Base-by-base conservation (phyloP, 2,888 invertebrate species). In the Ophioninae sp. region DNA sequence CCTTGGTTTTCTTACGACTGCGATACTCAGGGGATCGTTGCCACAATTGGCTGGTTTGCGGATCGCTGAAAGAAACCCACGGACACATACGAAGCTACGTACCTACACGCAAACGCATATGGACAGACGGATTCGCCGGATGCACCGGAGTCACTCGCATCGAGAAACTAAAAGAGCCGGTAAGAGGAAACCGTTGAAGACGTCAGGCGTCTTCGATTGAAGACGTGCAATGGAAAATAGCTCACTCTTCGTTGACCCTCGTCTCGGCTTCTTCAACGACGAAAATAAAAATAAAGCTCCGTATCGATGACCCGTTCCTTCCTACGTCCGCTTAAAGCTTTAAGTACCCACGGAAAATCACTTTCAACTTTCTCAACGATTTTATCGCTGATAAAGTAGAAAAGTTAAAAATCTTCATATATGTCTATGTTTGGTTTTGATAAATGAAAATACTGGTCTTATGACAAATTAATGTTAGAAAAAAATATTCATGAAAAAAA, bases 261-360 rank as follows among this genome's bases (percentile, higher is more conserved):
- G 72, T 17, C 59, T 75, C 75, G 30, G 68, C 61, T 68, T 75
- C 65, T 72, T 2, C 67, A 67, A 77, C 77, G 82, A 81, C 79
- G 82, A 85, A 84, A 84, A 84, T 83, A 84, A 82, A 68, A 82
- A 79, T 30, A 50, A 50, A 17, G 10, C 68, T 68, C 73, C 65
- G 64, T 61, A 79, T 77, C 79, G 75, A 84, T 81, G 69, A 70
- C 79, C 76, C 50, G 64, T 79, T 76, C 67, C 79, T 61, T 20
- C 23, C 41, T 59, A n/a, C 57, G 39, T 3, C 23, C 1, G 20
- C 10, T 20, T 7, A 77, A 68, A 70, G 39, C 30, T 30, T 7
- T 13, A 21, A 10, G 13, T 23, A 59, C 59, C 7, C 59, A 10
- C 17, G 57, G n/a, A 30, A 30, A 30, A 62, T 13, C 30, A 30